Evolutionary conservation across 2,113 vertebrate genomes (phyloP).

Genomic region (Otis tarda): DNA sequence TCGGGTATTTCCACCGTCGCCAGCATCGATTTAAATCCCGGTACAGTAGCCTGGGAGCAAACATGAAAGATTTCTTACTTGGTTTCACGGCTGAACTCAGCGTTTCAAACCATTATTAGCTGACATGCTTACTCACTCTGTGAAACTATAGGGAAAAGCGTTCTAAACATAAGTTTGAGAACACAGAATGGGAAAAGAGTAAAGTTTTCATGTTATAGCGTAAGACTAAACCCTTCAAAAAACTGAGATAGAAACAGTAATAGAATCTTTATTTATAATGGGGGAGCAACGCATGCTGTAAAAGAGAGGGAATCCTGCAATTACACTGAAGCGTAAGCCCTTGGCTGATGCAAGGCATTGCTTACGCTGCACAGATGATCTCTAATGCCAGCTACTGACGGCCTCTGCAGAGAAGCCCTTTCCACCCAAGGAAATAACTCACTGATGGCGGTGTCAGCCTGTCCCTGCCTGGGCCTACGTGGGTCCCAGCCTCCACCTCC

Average conservation of each 20-base stretch:
- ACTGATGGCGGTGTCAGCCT: accelerated
- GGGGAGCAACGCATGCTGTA: not conserved
- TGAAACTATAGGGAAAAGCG: accelerated
- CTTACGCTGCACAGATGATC: not conserved
- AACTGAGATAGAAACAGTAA: not conserved
- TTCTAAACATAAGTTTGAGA: not conserved
- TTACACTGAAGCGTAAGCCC: not conserved
- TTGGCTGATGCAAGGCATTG: not conserved
- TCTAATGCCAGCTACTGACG: not conserved
- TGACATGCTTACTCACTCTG: not conserved
- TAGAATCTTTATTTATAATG: accelerated
- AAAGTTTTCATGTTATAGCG: accelerated
- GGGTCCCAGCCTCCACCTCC: not conserved
- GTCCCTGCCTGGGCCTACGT: accelerated
- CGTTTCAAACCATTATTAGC: not conserved
- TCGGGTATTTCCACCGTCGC: slow-evolving; percentile 62
- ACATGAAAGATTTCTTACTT: not conserved
- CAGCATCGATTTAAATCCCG: slow-evolving; percentile 56
- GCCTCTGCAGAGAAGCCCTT: accelerated
- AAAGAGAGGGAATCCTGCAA: not conserved
- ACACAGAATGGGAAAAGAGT: not conserved
- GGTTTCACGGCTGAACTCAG: not conserved
- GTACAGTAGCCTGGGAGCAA: slow-evolving; percentile 73
- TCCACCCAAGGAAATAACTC: not conserved
- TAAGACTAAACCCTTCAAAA: not conserved